Percentiles rank a stretch among this genome's conserved stretches.
These are phyloP conservation scores for Sorex fumeus DNA, from an alignment of 2,113 vertebrate species.

Conservation along the genomic window DNA sequence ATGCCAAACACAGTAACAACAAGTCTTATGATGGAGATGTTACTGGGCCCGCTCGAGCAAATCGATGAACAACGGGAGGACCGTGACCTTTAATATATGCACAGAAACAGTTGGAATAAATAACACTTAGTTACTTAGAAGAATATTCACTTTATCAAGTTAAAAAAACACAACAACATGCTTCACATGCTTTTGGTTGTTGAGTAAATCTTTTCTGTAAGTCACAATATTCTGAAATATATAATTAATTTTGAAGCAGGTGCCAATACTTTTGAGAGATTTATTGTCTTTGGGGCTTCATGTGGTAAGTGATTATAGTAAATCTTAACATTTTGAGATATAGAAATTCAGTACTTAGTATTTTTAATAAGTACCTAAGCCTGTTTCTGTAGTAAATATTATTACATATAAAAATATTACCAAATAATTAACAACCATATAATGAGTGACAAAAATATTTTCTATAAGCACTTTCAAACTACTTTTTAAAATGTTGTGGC, in stretches of 20 bases:
- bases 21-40: too few relatives aligned
- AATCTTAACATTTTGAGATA: constrained; percentile 38
- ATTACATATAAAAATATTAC: constrained; percentile 48
- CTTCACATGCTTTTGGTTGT: too few relatives aligned
- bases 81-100: not conserved
- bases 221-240: not conserved
- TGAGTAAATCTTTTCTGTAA: not conserved
- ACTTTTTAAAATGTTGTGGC: not conserved
- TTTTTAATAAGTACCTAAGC: constrained; percentile 51
- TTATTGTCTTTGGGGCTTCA: not conserved
- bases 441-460: not conserved
- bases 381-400: constrained; percentile 11
- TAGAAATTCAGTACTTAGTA: constrained; percentile 47
- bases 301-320: not conserved
- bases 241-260: not conserved
- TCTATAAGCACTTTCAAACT: not conserved
- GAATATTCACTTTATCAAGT: not conserved
- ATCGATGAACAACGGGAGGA: too few relatives aligned
- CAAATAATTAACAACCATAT: constrained; percentile 15
- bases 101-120: not conserved
- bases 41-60: too few relatives aligned
- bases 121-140: not conserved
- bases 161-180: not conserved
- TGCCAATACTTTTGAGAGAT: not conserved
- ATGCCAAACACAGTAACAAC: too few relatives aligned